Percentiles rank a stretch among this genome's conserved stretches.
Evolutionary conservation across 2,888 invertebrate species (phyloP).

Genomic region (Neoscelio sp.): DNA sequence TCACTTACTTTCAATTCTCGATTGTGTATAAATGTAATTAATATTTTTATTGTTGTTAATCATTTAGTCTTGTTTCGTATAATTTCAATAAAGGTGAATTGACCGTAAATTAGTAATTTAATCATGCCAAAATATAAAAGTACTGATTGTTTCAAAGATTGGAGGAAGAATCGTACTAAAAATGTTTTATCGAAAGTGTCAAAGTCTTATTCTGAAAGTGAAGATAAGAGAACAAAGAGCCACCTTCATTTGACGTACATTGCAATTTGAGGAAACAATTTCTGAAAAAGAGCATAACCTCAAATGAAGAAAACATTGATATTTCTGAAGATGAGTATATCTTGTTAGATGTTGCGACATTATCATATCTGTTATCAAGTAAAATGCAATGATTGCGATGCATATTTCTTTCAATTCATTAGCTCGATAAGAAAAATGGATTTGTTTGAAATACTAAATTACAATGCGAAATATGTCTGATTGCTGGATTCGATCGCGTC

Average conservation of each 20-base stretch:
- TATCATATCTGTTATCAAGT: constrained; percentile 9
- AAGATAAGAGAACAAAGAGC: too few relatives aligned
- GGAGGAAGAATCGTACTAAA: too few relatives aligned
- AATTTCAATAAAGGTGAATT: too few relatives aligned
- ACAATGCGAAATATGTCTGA: constrained; percentile 20
- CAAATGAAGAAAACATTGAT: not conserved
- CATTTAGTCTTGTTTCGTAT: too few relatives aligned
- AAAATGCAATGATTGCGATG: constrained; percentile 25
- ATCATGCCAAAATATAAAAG: too few relatives aligned
- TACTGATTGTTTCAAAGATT: too few relatives aligned
- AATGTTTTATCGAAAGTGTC: too few relatives aligned
- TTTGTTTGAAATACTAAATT: constrained; percentile 26
- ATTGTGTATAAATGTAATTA: too few relatives aligned
- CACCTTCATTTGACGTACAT: not conserved
- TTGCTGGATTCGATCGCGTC: constrained; percentile 11
- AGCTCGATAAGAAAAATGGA: constrained; percentile 3
- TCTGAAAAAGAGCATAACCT: not conserved
- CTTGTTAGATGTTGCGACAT: not conserved
- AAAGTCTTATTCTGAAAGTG: too few relatives aligned
- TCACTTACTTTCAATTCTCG: too few relatives aligned
- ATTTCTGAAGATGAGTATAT: constrained; percentile 11
- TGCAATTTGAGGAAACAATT: constrained; percentile 14
- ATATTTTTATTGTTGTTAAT: too few relatives aligned
- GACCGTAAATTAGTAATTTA: too few relatives aligned
- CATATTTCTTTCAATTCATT: constrained; percentile 5